A percentile compares a stretch with the other conserved stretches of the same genome.
These are phyloP conservation scores for Zaprionus taronus DNA, from an alignment of 1,140 invertebrate genomes.

Conservation along the genomic window DNA sequence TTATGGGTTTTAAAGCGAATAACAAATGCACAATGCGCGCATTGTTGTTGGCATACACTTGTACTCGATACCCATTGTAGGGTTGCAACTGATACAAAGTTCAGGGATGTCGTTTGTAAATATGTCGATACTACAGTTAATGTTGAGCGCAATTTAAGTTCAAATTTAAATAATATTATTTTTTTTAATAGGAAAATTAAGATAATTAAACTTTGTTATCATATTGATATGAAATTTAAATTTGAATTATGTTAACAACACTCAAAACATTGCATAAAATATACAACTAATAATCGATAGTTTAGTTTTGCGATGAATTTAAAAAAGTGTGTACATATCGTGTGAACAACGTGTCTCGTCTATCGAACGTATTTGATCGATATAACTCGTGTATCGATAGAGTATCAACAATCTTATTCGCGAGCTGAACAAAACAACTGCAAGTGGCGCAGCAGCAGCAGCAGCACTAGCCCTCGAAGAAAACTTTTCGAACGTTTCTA, in stretches of 20 bases:
- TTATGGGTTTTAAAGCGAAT: constrained; percentile 43
- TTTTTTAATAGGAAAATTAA: not conserved
- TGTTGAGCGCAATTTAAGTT: not conserved
- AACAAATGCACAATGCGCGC: constrained; percentile 59
- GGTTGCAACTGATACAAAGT: constrained; percentile 13
- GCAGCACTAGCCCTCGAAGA: constrained; percentile 19
- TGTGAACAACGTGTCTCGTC: not conserved
- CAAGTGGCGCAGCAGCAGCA: constrained; percentile 39
- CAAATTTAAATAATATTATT: not conserved
- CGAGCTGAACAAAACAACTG: constrained; percentile 50
- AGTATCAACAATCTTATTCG: constrained; percentile 46
- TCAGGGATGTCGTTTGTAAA: constrained; percentile 15
- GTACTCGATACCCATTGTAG: constrained; percentile 51
- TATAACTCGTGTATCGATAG: constrained; percentile 29
- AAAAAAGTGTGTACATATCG: constrained; percentile 16
- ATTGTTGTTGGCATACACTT: constrained; percentile 69
- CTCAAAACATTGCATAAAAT: not conserved
- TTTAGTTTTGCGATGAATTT: not conserved
- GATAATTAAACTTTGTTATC: no score
- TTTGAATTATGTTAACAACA: not conserved
- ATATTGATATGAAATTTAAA: not conserved
- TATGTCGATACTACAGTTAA: not conserved
- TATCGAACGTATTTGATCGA: constrained; percentile 17
- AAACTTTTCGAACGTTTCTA: constrained; percentile 43
- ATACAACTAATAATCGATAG: not conserved